Evolutionary conservation across 2,113 vertebrate genomes (phyloP), one percentile per base, ranked within the genome.

Genomic region (Pristiophorus japonicus): DNA sequence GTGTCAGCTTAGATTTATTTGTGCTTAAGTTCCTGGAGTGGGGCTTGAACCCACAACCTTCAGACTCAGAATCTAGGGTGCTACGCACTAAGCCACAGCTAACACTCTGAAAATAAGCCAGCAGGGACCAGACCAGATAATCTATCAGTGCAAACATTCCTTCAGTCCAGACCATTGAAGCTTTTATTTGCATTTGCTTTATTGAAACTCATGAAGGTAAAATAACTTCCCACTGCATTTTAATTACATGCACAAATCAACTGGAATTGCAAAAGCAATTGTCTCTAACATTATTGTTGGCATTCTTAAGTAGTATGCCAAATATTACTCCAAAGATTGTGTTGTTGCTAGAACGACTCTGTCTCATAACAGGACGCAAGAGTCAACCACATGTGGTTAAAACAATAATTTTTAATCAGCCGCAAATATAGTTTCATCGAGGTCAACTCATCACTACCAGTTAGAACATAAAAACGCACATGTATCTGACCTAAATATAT

Each of bases 131-230:
- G 47, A 3, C 45, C 1, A 81, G 78, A 42, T 81, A 81, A 81
- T 45, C 38, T 42, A 81, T 42, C 75, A 87, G 84, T 22, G 22
- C 27, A 87, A 87, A 87, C 51, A 88, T 55, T 55, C 85, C 85
- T 55, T 8, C 27, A 24, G 20, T 30, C 85, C 85, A 3, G 47
- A 55, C 55, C 5, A 3, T 55, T 88, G 85, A 88, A 55, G 85
- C 47, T 88, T 88, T 51, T 51, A 3, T 55, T 55, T 87, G 27
- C 14, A 42, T 22, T 51, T 51, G 84, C 22, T 81, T 81, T 81
- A 81, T 81, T 81, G 78, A 81, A 42, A 81, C 78, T 81, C 75
- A 16, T 81, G 75, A 81, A 81, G 38, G n/a, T n/a, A 81, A 81
- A 81, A 42, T 12, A 81, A 42, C n/a, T 81, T 81, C 38, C 84